Evolutionary conservation across 64 coral and sea anemone genomes (phyloP).

Genomic region (Cladopsammia gracilis): DNA sequence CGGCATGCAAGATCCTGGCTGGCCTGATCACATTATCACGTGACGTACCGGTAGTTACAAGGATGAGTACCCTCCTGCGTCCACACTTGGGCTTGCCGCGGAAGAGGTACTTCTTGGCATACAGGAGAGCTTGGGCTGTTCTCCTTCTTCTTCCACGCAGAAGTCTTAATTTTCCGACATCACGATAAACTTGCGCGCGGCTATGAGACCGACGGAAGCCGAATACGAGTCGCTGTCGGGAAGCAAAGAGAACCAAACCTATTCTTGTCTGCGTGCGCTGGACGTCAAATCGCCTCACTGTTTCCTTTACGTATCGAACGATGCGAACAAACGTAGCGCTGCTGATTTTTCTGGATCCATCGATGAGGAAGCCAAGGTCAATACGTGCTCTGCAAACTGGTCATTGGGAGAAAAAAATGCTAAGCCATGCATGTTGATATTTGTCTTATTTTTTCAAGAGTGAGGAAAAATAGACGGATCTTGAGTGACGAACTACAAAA

Average conservation of each 20-base stretch:
- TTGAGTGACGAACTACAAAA: too few relatives aligned
- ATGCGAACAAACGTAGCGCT: background rate
- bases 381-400: slow-evolving; percentile 47
- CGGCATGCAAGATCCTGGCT: slow-evolving; percentile 19
- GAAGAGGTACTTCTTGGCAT: slow-evolving; percentile 48
- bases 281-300: slow-evolving; percentile 49
- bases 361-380: slow-evolving; percentile 52
- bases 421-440: too few relatives aligned
- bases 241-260: background rate
- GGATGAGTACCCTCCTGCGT: slow-evolving; percentile 24
- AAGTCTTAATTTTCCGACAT: slow-evolving; percentile 10
- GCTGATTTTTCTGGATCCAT: slow-evolving; percentile 12
- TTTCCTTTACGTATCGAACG: slow-evolving; percentile 37
- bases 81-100: slow-evolving; percentile 42
- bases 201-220: slow-evolving; percentile 14
- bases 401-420: background rate
- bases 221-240: background rate
- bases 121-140: slow-evolving; percentile 36
- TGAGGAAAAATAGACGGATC: too few relatives aligned
- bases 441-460: too few relatives aligned
- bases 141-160: slow-evolving; percentile 18
- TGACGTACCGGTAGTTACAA: slow-evolving; percentile 20
- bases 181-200: slow-evolving; percentile 29
- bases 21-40: slow-evolving; percentile 37
- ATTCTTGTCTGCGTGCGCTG: background rate